These are phyloP conservation scores for Crotalus tigris DNA, from an alignment of 2,113 vertebrate species.

Conservation along the genomic window DNA sequence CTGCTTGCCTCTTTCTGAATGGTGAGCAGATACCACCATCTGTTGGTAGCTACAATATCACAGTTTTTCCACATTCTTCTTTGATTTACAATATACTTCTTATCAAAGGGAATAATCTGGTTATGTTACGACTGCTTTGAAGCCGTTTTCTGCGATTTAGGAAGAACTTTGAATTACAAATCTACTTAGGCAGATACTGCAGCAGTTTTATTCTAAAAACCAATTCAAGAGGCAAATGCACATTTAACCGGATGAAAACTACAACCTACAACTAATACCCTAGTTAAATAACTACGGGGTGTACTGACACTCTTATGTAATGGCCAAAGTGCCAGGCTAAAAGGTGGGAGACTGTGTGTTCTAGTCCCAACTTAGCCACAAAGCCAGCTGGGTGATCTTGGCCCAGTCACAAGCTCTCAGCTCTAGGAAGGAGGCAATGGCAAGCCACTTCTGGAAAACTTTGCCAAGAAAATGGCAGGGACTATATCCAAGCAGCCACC, in stretches of 20 bases:
- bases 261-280: background rate
- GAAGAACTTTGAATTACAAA: fast-evolving
- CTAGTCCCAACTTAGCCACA: background rate
- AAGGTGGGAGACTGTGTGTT: background rate
- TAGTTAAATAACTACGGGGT: background rate
- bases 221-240: background rate
- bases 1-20: conserved; percentile 2
- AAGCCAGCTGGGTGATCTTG: background rate
- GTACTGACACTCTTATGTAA: background rate
- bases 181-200: background rate
- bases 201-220: background rate
- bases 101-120: fast-evolving
- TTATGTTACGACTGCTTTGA: fast-evolving
- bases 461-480: background rate
- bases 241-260: background rate
- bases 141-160: background rate
- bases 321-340: background rate
- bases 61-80: background rate
- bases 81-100: fast-evolving
- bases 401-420: background rate
- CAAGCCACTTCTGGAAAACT: background rate
- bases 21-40: conserved; percentile 66
- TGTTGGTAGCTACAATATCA: conserved; percentile 44
- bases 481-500: background rate
- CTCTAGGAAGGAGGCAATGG: background rate